Evolutionary conservation across 2,797 vertebrate genomes (phyloP).

Genomic region (Oreortyx pictus): DNA sequence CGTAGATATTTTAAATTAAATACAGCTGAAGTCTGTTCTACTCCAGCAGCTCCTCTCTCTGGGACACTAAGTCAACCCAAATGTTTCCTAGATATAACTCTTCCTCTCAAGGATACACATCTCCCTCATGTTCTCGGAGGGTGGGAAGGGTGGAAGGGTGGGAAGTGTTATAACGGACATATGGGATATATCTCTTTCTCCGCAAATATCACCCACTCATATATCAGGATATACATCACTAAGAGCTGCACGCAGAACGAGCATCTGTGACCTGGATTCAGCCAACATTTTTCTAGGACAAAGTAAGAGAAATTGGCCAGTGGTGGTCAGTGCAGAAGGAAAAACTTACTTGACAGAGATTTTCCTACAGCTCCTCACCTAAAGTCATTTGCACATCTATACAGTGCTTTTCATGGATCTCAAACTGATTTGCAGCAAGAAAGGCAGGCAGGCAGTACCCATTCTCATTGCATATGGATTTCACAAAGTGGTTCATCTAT

Average conservation of each 20-base stretch:
- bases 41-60: conserved; percentile 29
- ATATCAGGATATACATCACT: not conserved
- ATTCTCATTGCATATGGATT: not conserved
- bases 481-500: not conserved
- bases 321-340: not conserved
- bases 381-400: not conserved
- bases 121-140: not conserved
- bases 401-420: not conserved
- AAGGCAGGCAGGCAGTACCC: not conserved
- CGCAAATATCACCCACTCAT: not conserved
- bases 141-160: conserved; percentile 12
- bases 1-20: conserved; percentile 49
- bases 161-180: conserved; percentile 10
- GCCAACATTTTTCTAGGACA: not conserved
- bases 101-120: not conserved
- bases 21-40: conserved; percentile 27
- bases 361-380: not conserved
- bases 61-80: conserved; percentile 28
- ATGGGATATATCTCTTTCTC: not conserved
- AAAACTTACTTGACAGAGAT: not conserved
- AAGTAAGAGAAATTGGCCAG: not conserved
- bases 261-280: not conserved
- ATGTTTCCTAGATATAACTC: conserved; percentile 41
- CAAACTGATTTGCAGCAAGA: not conserved
- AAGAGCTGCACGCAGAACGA: not conserved